Percentiles rank a stretch among this genome's conserved stretches.
Evolutionary conservation across 2,888 invertebrate species (phyloP).

Genomic region (Leptothorax acervorum): DNA sequence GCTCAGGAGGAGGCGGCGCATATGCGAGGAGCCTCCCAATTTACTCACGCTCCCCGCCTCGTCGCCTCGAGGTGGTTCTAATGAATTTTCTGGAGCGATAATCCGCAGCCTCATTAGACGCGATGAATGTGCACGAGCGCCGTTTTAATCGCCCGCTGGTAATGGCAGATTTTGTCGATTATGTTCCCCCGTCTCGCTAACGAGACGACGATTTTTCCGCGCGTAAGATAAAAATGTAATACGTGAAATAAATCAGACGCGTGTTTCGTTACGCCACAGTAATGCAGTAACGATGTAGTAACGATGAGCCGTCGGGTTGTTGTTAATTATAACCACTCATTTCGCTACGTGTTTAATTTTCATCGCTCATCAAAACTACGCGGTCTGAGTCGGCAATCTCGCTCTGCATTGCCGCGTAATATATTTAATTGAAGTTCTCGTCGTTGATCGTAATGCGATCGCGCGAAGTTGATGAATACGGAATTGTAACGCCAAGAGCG

Average conservation of each 20-base stretch:
- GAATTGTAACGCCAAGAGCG: constrained; percentile 20
- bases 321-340: not conserved
- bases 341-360: constrained; percentile 25
- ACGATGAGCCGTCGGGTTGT: not conserved
- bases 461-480: constrained; percentile 34
- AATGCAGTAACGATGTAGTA: not conserved
- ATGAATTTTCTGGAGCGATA: constrained; percentile 47
- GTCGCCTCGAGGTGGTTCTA: not conserved
- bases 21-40: constrained; percentile 21
- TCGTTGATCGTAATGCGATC: constrained; percentile 15
- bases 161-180: constrained; percentile 42
- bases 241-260: not conserved
- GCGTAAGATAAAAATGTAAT: not conserved
- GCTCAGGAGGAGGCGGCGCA: not conserved
- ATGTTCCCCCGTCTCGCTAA: not conserved
- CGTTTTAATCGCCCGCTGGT: constrained; percentile 25
- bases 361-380: constrained; percentile 6
- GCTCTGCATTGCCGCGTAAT: not conserved
- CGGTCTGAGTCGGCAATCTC: constrained; percentile 4
- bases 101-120: constrained; percentile 34
- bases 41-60: constrained; percentile 7
- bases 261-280: not conserved
- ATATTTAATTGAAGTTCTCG: constrained; percentile 43
- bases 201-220: constrained; percentile 22
- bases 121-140: constrained; percentile 41